Evolutionary conservation across 30 jellyfish, hydroid and myxozoan species (phyloP).

Genomic region (Aurelia coerulea): DNA sequence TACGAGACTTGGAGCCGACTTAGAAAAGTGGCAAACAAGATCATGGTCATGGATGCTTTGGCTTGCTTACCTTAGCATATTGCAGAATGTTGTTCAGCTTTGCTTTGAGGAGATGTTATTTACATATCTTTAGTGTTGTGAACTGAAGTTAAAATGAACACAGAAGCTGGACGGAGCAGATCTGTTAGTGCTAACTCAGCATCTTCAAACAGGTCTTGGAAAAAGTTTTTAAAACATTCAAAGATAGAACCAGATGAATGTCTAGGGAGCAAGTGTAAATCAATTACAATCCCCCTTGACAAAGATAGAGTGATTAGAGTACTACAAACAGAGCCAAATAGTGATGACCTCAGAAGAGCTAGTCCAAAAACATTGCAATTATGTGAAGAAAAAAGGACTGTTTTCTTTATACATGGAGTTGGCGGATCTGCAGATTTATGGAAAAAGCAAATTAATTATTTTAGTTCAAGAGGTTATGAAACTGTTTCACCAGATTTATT

Average conservation of each 20-base stretch:
- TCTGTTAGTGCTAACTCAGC: conserved; percentile 35
- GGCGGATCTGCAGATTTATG: conserved; percentile 94
- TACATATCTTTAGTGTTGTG: too few species aligned
- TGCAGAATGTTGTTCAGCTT: too few species aligned
- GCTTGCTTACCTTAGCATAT: too few species aligned
- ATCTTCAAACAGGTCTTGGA: conserved; percentile 42
- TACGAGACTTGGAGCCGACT: too few species aligned
- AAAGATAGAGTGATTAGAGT: conserved; percentile 69
- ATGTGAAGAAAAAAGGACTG: conserved; percentile 8
- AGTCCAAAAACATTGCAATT: conserved; percentile 13
- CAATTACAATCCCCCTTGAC: conserved; percentile 51
- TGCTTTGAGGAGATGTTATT: too few species aligned
- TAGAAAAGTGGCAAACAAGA: too few species aligned
- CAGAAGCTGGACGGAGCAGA: background rate
- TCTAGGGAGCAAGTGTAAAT: conserved; percentile 4
- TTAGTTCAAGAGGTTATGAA: conserved; percentile 76
- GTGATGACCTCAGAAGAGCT: conserved; percentile 3
- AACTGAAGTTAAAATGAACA: too few species aligned
- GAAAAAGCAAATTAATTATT: conserved; percentile 76
- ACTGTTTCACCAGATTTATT: conserved; percentile 89
- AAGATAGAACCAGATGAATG: conserved; percentile 45
- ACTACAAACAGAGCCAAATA: conserved; percentile 37
- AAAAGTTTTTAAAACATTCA: conserved; percentile 16
- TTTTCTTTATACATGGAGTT: conserved; percentile 95
- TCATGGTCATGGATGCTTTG: too few species aligned